phyloP scores from a whole-genome alignment of 2,888 invertebrate species.

The Macaria notata region DNA sequence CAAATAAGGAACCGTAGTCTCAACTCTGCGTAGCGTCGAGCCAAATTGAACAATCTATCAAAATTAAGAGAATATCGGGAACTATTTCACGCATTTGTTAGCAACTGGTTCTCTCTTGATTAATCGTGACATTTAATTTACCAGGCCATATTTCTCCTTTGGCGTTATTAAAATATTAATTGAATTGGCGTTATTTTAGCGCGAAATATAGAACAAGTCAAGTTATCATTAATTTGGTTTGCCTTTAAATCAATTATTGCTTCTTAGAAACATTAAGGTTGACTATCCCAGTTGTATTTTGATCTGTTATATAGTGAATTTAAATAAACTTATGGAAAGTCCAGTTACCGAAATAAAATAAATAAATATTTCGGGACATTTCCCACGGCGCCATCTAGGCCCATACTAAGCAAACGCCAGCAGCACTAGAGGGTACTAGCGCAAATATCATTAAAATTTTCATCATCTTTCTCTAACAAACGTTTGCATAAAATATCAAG shows the following conservation, averaged over 20 bases:
- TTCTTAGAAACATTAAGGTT: too few species aligned
- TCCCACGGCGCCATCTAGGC: too few species aligned
- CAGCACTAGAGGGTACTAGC: too few species aligned
- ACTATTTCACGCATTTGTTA: neutral
- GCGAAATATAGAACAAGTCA: conserved; percentile 16
- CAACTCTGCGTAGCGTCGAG: neutral
- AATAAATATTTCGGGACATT: too few species aligned
- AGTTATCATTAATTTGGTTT: conserved; percentile 39
- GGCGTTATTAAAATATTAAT: conserved; percentile 30
- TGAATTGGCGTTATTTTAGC: conserved; percentile 21
- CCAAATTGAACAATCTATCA: conserved; percentile 6
- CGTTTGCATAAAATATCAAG: too few species aligned
- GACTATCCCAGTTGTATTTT: too few species aligned
- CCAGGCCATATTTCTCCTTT: conserved; percentile 13
- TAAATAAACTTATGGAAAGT: too few species aligned
- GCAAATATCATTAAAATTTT: too few species aligned
- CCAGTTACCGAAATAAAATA: too few species aligned
- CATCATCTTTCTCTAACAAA: too few species aligned
- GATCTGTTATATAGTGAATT: too few species aligned
- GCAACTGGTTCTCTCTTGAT: conserved; percentile 9
- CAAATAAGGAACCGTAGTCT: neutral
- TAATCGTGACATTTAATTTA: conserved; percentile 22
- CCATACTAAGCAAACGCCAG: too few species aligned
- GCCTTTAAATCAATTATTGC: conserved; percentile 33
- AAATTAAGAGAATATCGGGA: neutral